phyloP scores from a whole-genome alignment of 1,140 invertebrate genomes.

The Pseudomyrmex gracilis region DNA sequence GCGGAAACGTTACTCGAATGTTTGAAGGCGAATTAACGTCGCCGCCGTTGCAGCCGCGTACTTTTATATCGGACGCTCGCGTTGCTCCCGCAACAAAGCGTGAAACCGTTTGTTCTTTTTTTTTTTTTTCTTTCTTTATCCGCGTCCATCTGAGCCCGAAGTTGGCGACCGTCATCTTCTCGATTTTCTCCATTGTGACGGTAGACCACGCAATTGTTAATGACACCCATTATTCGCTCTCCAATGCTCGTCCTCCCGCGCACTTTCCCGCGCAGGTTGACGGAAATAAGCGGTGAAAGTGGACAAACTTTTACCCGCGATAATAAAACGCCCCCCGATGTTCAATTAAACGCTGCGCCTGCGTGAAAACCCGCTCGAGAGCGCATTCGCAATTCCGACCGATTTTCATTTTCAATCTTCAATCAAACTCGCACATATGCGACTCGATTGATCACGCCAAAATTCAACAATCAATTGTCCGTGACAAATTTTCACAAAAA shows the following conservation, averaged over 20 bases:
- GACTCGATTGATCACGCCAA: too few species aligned
- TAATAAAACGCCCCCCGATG: conserved; percentile 7
- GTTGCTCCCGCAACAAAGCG: conserved; percentile 61
- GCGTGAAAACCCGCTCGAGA: background rate
- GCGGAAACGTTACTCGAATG: background rate
- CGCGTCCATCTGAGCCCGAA: conserved; percentile 61
- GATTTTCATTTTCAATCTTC: too few species aligned
- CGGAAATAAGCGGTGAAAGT: conserved; percentile 80
- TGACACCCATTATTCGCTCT: conserved; percentile 64
- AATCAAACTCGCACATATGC: too few species aligned
- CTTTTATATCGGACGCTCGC: conserved; percentile 59
- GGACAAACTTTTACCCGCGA: conserved; percentile 71
- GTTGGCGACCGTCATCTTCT: conserved; percentile 51
- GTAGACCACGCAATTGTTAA: conserved; percentile 59
- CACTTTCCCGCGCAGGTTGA: conserved; percentile 69
- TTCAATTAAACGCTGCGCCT: background rate
- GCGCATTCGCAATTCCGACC: too few species aligned
- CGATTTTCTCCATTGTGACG: conserved; percentile 77
- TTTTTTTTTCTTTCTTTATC: conserved; percentile 37
- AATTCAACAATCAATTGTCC: too few species aligned
- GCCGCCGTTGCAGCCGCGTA: background rate
- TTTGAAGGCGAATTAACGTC: conserved; percentile 40
- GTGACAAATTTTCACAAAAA: too few species aligned
- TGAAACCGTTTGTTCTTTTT: conserved; percentile 48
- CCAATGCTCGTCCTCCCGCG: conserved; percentile 12